These are phyloP conservation scores for Pardalotus punctatus DNA, from an alignment of 2,113 vertebrate species.

Conservation along the genomic window DNA sequence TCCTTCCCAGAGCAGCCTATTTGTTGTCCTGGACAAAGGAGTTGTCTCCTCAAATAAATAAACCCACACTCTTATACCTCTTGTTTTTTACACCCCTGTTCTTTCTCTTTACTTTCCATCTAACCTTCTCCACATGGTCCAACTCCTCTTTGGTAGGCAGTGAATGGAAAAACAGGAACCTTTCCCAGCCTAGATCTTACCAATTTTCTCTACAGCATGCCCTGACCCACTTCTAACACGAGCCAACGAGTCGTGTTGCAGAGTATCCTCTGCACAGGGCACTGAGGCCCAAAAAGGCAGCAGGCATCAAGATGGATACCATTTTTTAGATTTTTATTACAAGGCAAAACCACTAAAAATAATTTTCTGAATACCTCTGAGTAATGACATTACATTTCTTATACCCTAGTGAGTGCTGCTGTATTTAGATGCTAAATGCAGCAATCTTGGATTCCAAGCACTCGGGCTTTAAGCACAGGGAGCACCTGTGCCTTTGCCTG, in stretches of 20 bases:
- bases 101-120: background rate
- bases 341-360: background rate
- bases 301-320: accelerated
- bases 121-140: background rate
- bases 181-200: background rate
- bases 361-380: background rate
- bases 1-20: background rate
- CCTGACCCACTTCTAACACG: background rate
- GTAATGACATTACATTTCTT: background rate
- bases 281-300: background rate
- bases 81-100: background rate
- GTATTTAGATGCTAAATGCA: background rate
- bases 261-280: background rate
- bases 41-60: background rate
- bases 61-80: background rate
- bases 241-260: background rate
- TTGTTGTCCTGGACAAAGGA: background rate
- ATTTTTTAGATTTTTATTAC: background rate
- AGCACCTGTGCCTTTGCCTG: background rate
- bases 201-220: background rate
- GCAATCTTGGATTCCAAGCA: background rate
- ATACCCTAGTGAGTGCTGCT: background rate
- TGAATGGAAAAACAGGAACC: background rate
- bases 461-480: background rate
- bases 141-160: background rate